phyloP scores from a whole-genome alignment of 2,797 vertebrate species.

The Esox lucius region DNA sequence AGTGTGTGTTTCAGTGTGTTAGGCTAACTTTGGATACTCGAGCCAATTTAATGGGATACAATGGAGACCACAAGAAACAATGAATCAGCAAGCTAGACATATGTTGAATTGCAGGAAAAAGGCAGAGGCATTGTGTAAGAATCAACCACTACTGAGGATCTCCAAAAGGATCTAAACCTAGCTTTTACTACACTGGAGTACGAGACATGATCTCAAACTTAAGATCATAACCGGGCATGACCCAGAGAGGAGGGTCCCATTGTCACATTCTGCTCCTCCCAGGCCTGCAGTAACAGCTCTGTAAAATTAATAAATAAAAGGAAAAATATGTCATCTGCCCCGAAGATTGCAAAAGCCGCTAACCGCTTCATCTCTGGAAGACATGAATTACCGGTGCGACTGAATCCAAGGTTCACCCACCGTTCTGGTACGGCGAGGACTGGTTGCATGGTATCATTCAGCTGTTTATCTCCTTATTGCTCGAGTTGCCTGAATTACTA shows the following conservation, averaged over 20 bases:
- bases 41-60: no score
- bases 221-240: conserved; percentile 43
- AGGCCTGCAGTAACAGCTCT: conserved; percentile 70
- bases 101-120: no score
- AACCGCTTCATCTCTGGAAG: conserved; percentile 67
- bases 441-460: conserved; percentile 69
- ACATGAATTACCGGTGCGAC: conserved; percentile 68
- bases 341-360: conserved; percentile 72
- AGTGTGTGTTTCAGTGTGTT: conserved; percentile 9
- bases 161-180: conserved; percentile 32
- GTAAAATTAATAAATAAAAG: conserved; percentile 70
- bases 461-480: conserved; percentile 70
- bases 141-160: not conserved
- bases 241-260: conserved; percentile 73
- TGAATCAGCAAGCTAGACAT: no score
- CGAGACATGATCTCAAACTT: not conserved
- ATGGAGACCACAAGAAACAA: no score
- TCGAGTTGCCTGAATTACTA: conserved; percentile 72
- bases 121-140: not conserved
- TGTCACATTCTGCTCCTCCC: conserved; percentile 48
- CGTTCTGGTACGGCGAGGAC: conserved; percentile 42
- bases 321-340: conserved; percentile 70
- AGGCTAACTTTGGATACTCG: no score
- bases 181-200: not conserved
- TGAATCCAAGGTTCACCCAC: conserved; percentile 62